These are phyloP conservation scores for Poeciliopsis turrubarensis DNA, from an alignment of 2,113 vertebrate species.

Conservation along the genomic window DNA sequence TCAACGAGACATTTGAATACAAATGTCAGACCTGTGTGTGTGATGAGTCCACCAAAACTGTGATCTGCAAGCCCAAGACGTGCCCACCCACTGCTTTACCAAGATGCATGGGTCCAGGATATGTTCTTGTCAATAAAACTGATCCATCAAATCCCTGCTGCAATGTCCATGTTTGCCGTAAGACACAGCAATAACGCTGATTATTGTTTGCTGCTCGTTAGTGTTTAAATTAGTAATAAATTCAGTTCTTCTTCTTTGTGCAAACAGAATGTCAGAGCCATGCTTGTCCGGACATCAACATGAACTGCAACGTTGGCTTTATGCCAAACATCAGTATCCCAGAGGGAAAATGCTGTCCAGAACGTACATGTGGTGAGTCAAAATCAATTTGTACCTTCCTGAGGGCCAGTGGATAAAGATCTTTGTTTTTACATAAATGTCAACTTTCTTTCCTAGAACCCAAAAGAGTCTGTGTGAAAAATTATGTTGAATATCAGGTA, in stretches of 20 bases:
- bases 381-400: neutral
- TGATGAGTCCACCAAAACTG: conserved; percentile 79
- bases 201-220: neutral
- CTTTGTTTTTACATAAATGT: neutral
- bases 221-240: neutral
- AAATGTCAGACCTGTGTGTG: conserved; percentile 91
- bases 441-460: conserved; percentile 73
- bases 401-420: neutral
- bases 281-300: conserved; percentile 70
- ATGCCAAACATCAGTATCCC: conserved; percentile 66
- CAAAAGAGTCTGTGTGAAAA: conserved; percentile 88
- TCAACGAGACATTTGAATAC: conserved; percentile 85
- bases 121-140: conserved; percentile 74
- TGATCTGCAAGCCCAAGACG: conserved; percentile 79
- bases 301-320: conserved; percentile 81
- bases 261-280: conserved; percentile 84
- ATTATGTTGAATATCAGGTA: conserved; percentile 87
- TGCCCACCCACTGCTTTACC: conserved; percentile 61
- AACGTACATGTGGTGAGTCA: conserved; percentile 84
- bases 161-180: conserved; percentile 82
- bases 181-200: conserved; percentile 54
- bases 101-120: conserved; percentile 82
- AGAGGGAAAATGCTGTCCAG: conserved; percentile 85
- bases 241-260: conserved; percentile 1
- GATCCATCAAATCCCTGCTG: conserved; percentile 85